Base-by-base conservation (phyloP, 2,888 invertebrate genomes). In the Leptinotarsa peninsularis region DNA sequence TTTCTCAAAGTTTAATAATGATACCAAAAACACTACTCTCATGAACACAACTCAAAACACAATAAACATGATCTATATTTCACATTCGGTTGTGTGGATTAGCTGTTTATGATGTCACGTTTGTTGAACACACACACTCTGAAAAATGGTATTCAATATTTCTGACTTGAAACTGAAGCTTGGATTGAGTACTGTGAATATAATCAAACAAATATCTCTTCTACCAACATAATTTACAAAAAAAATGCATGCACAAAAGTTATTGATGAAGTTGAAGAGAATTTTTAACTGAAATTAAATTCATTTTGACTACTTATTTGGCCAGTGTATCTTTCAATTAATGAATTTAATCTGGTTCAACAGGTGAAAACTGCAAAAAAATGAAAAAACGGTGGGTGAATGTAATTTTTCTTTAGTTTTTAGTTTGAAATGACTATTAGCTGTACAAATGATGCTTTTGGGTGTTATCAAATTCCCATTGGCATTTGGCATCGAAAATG, bases 371-470 rank as follows among this genome's bases (percentile, higher is more conserved):
- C 18, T 56, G 27, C 13, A 4, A n/a, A 43, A 52, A 21, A 58
- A 56, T 50, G 63, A 66, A 69, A 70, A 74, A 74, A 74, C 74
- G 63, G 70, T 70, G 54, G 66, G 52, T 74, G 74, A 63, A 66
- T 66, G 27, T 52, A n/a, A 66, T 21, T 43, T 63, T 63, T 71
- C 23, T 21, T 50, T 33, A 72, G 72, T 67, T 69, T 23, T 58
- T 67, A 73, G 60, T 60, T 73, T 72, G 72, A 63, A 73, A 63
- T 63, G 15, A 21, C 14, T 17, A 21, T 23, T 58, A 21, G 58
- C 18, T 58, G 58, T 21, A 52, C 18, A 58, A 58, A 58, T 58
- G 14, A 14, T 58, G 23, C 58, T 23, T 23, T 15, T 23, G 27
- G 58, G 21, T 58, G 58, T 58, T 23, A 27, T 15, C 23, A n/a